Evolutionary conservation across 2,113 vertebrate genomes (phyloP).

Genomic region (Sinocyclocheilus anophthalmus): DNA sequence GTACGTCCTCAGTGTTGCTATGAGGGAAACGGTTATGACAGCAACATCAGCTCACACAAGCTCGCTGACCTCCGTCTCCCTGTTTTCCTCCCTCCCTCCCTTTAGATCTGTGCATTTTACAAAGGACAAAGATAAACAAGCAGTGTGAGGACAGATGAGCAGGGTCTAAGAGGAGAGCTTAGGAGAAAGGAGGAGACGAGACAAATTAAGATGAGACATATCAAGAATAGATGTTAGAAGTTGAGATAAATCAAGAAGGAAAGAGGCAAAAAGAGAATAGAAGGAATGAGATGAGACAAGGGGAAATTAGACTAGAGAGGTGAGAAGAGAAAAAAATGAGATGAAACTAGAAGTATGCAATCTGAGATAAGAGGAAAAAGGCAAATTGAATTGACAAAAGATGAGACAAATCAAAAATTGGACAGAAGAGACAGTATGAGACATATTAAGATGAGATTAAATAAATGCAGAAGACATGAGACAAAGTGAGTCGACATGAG

Average conservation of each 20-base stretch:
- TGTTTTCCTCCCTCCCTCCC: slow-evolving; percentile 31
- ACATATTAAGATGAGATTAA: neutral
- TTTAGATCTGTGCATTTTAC: slow-evolving; percentile 30
- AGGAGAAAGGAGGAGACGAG: slow-evolving; percentile 5
- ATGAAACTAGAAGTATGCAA: neutral
- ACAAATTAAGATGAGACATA: neutral
- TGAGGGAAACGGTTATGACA: slow-evolving; percentile 49
- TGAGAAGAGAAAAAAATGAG: neutral
- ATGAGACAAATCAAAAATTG: neutral
- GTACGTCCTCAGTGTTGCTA: slow-evolving; percentile 36
- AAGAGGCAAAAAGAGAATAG: neutral
- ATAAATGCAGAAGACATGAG: neutral
- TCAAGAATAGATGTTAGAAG: neutral
- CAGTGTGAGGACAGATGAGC: slow-evolving; percentile 9
- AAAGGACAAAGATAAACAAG: slow-evolving; percentile 38
- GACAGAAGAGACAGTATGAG: neutral
- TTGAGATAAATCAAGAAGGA: neutral
- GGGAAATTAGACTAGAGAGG: neutral
- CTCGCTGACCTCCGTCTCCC: slow-evolving; percentile 43
- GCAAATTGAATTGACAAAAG: neutral
- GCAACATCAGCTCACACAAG: slow-evolving; percentile 50
- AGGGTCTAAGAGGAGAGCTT: slow-evolving; percentile 20
- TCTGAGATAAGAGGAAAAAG: neutral
- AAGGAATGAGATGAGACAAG: neutral
- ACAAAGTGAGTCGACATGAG: neutral